These are phyloP conservation scores for Agrochola lychnidis DNA, from an alignment of 2,888 invertebrate species.

Conservation along the genomic window DNA sequence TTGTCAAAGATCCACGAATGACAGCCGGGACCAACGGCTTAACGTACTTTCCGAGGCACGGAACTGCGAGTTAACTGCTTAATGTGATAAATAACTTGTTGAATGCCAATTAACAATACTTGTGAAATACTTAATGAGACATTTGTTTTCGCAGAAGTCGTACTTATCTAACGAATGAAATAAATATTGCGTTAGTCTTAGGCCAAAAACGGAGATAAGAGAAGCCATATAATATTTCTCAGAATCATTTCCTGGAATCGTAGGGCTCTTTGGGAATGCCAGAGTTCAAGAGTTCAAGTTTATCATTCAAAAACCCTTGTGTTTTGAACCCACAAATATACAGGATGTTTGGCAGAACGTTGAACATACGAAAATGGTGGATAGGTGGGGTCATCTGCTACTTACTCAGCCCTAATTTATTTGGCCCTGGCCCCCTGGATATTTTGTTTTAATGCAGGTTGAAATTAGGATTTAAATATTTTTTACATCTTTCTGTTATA, in stretches of 20 bases:
- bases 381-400: too few relatives aligned
- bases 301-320: not conserved
- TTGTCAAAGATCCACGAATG: too few relatives aligned
- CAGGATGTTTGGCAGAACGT: too few relatives aligned
- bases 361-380: too few relatives aligned
- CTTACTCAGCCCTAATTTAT: too few relatives aligned
- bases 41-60: too few relatives aligned
- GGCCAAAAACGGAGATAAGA: slow-evolving; percentile 1
- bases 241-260: not conserved
- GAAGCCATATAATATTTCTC: not conserved
- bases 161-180: not conserved
- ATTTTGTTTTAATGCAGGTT: too few relatives aligned
- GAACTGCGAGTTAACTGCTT: too few relatives aligned
- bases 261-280: not conserved
- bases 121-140: slow-evolving; percentile 7
- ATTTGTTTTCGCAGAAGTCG: not conserved
- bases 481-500: too few relatives aligned
- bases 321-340: not conserved
- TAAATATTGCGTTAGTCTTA: not conserved
- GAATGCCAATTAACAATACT: slow-evolving; percentile 4
- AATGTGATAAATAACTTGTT: not conserved
- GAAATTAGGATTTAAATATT: too few relatives aligned
- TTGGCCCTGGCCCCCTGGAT: too few relatives aligned
- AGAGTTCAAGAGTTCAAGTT: slow-evolving; percentile 4
- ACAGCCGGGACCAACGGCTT: too few relatives aligned